Evolutionary conservation across 2,113 vertebrate genomes (phyloP).

Genomic region (Rutilus rutilus): DNA sequence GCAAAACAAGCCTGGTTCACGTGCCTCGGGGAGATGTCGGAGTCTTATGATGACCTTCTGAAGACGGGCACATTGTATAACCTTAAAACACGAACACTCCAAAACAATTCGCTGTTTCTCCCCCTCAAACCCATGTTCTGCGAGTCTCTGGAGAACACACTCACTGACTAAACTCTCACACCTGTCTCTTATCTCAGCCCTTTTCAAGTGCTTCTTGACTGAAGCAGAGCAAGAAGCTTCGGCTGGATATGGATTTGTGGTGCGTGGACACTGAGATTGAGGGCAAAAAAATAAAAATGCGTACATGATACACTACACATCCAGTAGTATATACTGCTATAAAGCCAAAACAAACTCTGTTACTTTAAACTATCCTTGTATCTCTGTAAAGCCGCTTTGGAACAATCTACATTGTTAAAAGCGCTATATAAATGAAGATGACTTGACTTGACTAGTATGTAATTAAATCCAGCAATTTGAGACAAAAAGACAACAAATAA

Average conservation of each 20-base stretch:
- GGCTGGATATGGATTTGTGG: conserved; percentile 11
- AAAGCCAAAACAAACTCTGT: no score
- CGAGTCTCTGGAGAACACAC: not conserved
- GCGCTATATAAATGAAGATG: no score
- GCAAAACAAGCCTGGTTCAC: conserved; percentile 23
- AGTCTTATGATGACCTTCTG: conserved; percentile 29
- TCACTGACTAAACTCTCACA: conserved; percentile 1
- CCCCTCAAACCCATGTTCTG: conserved; percentile 6
- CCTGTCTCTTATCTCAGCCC: conserved; percentile 27
- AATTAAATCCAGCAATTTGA: not conserved
- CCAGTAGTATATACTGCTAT: no score
- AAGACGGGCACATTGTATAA: conserved; percentile 14
- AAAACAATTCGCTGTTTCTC: conserved; percentile 30
- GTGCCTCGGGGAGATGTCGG: not conserved
- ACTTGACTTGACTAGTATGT: no score
- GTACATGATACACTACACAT: not conserved
- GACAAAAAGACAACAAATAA: not conserved
- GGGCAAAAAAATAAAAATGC: not conserved
- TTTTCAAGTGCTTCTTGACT: conserved; percentile 39
- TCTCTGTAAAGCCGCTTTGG: no score
- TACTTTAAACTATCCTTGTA: no score
- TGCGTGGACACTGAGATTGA: not conserved
- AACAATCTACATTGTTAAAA: no score
- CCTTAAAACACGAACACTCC: conserved; percentile 25
- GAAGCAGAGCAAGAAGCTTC: conserved; percentile 20